These are phyloP conservation scores for Aproaerema taeniolella DNA, from an alignment of 2,888 invertebrate species.

Conservation along the genomic window DNA sequence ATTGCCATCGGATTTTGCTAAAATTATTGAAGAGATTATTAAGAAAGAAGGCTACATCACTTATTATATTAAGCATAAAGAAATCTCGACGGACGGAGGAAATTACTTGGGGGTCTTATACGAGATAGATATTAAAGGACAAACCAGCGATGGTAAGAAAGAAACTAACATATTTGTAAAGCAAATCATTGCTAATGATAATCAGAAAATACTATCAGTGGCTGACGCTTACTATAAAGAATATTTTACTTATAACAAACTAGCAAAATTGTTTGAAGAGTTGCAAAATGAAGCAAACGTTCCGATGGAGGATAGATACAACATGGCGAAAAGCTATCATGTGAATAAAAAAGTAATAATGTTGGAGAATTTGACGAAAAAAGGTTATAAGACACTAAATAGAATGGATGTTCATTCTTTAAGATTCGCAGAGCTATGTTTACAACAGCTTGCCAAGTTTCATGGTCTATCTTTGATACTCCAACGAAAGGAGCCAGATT, in stretches of 20 bases:
- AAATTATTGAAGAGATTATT: conserved; percentile 27
- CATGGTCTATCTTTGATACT: conserved; percentile 30
- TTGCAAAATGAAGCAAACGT: conserved; percentile 38
- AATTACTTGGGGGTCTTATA: conserved; percentile 39
- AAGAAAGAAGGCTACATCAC: conserved; percentile 27
- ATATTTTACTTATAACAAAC: conserved; percentile 37
- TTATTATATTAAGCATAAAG: conserved; percentile 24
- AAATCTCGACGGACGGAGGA: conserved; percentile 35
- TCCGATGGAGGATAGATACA: conserved; percentile 34
- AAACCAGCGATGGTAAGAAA: conserved; percentile 31
- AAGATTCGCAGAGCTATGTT: conserved; percentile 27
- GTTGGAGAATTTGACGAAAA: conserved; percentile 28
- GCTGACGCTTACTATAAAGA: conserved; percentile 31
- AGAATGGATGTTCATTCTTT: conserved; percentile 27
- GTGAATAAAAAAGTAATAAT: conserved; percentile 28
- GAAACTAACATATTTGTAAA: conserved; percentile 45
- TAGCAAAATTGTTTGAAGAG: conserved; percentile 32
- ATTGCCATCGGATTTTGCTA: too few relatives aligned
- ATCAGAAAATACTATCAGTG: conserved; percentile 25
- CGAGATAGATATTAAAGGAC: conserved; percentile 38
- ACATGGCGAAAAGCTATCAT: conserved; percentile 35
- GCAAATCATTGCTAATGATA: conserved; percentile 23
- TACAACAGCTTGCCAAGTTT: conserved; percentile 32
- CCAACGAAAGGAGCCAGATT: conserved; percentile 25
- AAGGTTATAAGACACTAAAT: conserved; percentile 25